Conservation (phyloP, 2,113 vertebrate species). For the Gymnorhina tibicen region DNA sequence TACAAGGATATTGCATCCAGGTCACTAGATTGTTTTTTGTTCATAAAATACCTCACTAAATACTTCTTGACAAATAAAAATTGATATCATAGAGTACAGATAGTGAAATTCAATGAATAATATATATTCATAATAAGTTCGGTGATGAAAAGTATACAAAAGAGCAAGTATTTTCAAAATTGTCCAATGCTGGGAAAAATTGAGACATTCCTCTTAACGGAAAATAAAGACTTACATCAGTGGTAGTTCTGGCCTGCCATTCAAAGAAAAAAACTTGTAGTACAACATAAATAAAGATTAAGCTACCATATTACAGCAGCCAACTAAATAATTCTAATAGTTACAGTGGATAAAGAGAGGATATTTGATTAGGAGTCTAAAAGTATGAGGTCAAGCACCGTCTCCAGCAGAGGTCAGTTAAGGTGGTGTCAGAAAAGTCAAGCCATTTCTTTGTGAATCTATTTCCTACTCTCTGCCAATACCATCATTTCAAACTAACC, state of each 20-base stretch:
- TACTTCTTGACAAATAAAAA: not conserved
- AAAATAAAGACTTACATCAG: not conserved
- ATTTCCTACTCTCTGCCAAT: not conserved
- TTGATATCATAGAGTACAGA: not conserved
- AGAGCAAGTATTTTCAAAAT: not conserved
- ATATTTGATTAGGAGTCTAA: not conserved
- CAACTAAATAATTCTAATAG: not conserved
- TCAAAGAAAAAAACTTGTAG: not conserved
- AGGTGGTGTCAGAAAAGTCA: not conserved
- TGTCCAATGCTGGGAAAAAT: not conserved
- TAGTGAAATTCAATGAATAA: not conserved
- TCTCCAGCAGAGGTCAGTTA: not conserved
- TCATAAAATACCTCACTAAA: not conserved
- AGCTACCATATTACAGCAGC: not conserved
- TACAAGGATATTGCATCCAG: not conserved
- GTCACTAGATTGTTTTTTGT: not conserved
- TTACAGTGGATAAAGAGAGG: not conserved
- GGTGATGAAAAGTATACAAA: not conserved
- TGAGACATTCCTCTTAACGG: not conserved
- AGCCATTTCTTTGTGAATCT: not conserved
- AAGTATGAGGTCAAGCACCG: not conserved
- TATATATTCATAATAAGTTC: not conserved
- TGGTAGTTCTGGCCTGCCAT: not conserved
- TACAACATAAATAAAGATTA: not conserved
- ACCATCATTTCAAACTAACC: not conserved